phyloP scores from a whole-genome alignment of 2,888 invertebrate species.

The Drosophila incognita region DNA sequence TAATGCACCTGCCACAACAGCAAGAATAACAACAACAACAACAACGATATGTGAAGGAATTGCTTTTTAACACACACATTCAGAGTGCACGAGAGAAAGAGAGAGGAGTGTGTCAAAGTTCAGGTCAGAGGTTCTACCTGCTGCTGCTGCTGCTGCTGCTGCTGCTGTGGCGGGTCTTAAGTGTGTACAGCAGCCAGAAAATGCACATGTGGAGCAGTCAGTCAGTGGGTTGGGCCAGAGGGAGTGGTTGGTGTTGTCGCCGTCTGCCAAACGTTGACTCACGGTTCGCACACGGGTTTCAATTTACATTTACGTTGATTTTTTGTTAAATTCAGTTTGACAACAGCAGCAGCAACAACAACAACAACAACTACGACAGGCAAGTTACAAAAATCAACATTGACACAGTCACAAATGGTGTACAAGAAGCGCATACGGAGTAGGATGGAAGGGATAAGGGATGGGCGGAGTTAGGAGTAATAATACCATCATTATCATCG shows the following conservation, averaged over 20 bases:
- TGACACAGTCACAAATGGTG: slow-evolving; percentile 65
- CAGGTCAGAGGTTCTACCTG: slow-evolving; percentile 45
- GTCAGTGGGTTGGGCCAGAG: not conserved
- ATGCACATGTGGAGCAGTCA: slow-evolving; percentile 39
- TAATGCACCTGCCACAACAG: slow-evolving; percentile 33
- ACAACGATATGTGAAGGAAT: slow-evolving; percentile 54
- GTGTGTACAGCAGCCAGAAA: slow-evolving; percentile 32
- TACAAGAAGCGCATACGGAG: slow-evolving; percentile 28
- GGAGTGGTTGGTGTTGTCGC: slow-evolving; percentile 1
- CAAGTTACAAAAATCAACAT: slow-evolving; percentile 67
- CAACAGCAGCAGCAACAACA: slow-evolving; percentile 34
- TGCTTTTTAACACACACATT: slow-evolving; percentile 61
- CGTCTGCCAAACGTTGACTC: slow-evolving; percentile 48
- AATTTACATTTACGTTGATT: slow-evolving; percentile 78
- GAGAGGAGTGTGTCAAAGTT: slow-evolving; percentile 18
- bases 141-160: not conserved
- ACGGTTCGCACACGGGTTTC: slow-evolving; percentile 63
- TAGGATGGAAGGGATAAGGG: not conserved
- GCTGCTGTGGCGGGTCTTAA: slow-evolving; percentile 28
- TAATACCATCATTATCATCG: slow-evolving; percentile 12
- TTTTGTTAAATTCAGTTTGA: slow-evolving; percentile 78
- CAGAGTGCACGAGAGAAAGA: not conserved
- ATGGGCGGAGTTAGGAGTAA: not conserved
- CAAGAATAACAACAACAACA: slow-evolving; percentile 19
- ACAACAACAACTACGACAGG: slow-evolving; percentile 13